phyloP scores from a whole-genome alignment of 2,888 invertebrate species.

The Mayetiola destructor region DNA sequence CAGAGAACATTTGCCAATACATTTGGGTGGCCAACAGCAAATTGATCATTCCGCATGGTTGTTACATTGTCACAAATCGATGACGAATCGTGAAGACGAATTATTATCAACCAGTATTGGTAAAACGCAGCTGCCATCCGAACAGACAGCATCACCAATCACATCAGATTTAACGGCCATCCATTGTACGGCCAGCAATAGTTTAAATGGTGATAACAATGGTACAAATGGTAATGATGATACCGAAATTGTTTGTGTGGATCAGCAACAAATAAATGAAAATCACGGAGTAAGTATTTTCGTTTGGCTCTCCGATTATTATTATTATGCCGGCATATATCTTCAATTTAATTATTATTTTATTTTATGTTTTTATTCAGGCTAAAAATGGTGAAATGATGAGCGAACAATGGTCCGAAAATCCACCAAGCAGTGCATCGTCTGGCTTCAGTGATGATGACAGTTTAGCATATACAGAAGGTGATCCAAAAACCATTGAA shows the following conservation, averaged over 20 bases:
- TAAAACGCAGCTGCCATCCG: conserved; percentile 23
- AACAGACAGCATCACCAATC: conserved; percentile 25
- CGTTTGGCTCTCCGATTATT: too few relatives aligned
- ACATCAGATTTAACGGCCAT: background rate
- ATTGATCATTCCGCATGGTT: conserved; percentile 85
- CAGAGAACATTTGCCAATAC: conserved; percentile 69
- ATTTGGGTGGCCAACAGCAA: conserved; percentile 75
- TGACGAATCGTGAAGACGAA: conserved; percentile 57
- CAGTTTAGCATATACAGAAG: conserved; percentile 59
- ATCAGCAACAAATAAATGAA: conserved; percentile 30
- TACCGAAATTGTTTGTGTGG: conserved; percentile 2
- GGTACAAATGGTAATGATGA: background rate
- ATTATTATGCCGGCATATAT: too few relatives aligned
- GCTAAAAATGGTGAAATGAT: conserved; percentile 16
- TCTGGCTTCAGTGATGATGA: conserved; percentile 86
- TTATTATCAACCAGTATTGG: conserved; percentile 34
- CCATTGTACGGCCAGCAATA: background rate
- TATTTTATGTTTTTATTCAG: too few relatives aligned
- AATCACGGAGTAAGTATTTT: too few relatives aligned
- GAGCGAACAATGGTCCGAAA: conserved; percentile 37
- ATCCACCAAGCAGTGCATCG: conserved; percentile 57
- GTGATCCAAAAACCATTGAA: conserved; percentile 55
- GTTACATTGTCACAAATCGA: conserved; percentile 59
- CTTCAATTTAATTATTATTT: too few relatives aligned
- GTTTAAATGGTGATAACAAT: background rate